Conservation (phyloP, 1,140 invertebrate genomes). For the Platyscapa corneri region DNA sequence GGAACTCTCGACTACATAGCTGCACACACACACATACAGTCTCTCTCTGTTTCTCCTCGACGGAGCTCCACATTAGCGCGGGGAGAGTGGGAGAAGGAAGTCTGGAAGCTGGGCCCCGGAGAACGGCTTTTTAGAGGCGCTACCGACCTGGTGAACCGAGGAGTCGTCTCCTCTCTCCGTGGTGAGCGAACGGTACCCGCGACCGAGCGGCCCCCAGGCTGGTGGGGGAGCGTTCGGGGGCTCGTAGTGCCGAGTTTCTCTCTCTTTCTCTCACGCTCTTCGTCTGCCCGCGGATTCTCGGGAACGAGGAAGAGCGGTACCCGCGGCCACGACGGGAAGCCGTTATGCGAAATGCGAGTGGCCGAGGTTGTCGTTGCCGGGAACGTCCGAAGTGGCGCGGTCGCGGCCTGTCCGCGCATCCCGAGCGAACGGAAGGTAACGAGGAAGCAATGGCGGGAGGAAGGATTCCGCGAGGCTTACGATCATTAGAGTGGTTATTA, state of each 20-base stretch:
- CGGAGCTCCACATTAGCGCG: neutral
- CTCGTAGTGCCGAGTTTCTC: slow-evolving; percentile 12
- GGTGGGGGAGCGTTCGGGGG: neutral
- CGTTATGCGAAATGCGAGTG: slow-evolving; percentile 27
- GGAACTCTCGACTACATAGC: slow-evolving; percentile 36
- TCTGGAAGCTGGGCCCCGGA: slow-evolving; percentile 39
- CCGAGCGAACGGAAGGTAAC: slow-evolving; percentile 28
- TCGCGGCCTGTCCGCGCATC: neutral
- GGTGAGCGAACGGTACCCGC: slow-evolving; percentile 35
- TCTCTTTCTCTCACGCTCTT: slow-evolving; percentile 3
- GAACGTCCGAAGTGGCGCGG: slow-evolving; percentile 8
- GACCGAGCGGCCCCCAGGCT: slow-evolving; percentile 25
- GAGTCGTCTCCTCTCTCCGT: neutral
- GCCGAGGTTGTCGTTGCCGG: neutral
- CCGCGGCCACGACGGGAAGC: neutral
- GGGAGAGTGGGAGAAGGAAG: slow-evolving; percentile 47
- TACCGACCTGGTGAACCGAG: slow-evolving; percentile 50
- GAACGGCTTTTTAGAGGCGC: slow-evolving; percentile 25
- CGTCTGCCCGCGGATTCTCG: slow-evolving; percentile 18
- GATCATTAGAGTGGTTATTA: neutral
- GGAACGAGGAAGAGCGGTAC: slow-evolving; percentile 45
- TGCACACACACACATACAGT: neutral
- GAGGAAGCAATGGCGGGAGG: slow-evolving; percentile 21
- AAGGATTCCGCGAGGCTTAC: neutral
- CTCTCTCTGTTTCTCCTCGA: neutral